Base-by-base conservation (phyloP, 2,797 vertebrate genomes). In the Gadopsis bispinosus region DNA sequence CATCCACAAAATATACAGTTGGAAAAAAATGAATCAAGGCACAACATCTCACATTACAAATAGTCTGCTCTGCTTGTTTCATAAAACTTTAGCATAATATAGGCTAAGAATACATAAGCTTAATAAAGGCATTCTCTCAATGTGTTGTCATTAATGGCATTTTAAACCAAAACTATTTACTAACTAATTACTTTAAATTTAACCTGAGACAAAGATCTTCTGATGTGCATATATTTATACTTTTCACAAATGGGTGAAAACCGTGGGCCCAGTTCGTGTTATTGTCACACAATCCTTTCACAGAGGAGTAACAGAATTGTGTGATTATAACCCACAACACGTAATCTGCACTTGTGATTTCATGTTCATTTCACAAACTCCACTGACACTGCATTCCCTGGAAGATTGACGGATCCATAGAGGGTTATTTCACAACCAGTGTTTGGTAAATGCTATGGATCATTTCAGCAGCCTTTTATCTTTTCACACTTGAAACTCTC, bases 381-480 rank as follows among this genome's bases (percentile, higher is more conserved):
- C 54, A 20, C 51, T 33, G 73, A 53, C 2, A 0, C n/a, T 35
- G 51, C 48, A 54, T 79, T 83, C 69, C 75, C 69, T 81, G 58
- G 66, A 79, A 77, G 69, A 69, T 58, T 69, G 61, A 26, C n/a
- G 12, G 33, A 61, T 68, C 54, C 63, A 33, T 1, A 17, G 66
- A 79, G 73, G 67, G 51, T 83, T 76, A 47, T 75, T 74, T 82
- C 61, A 37, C 39, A 76, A 70, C 50, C 78, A 48, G 39, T 73
- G 56, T 87, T 79, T 77, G 79, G 69, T 29, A 70, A 80, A 80
- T 48, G 77, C 37, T 56, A 83, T 45, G 67, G 73, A 84, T 79
- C 59, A 81, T 55, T 80, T 87, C 82, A 80, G 74, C 73, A 81
- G 76, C 61, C 79, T 89, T 90, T 89, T 85, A 91, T 90, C 75